Evolutionary conservation across 2,888 invertebrate genomes (phyloP), one percentile per base, ranked within the genome.

Genomic region (Leucozona laternaria): DNA sequence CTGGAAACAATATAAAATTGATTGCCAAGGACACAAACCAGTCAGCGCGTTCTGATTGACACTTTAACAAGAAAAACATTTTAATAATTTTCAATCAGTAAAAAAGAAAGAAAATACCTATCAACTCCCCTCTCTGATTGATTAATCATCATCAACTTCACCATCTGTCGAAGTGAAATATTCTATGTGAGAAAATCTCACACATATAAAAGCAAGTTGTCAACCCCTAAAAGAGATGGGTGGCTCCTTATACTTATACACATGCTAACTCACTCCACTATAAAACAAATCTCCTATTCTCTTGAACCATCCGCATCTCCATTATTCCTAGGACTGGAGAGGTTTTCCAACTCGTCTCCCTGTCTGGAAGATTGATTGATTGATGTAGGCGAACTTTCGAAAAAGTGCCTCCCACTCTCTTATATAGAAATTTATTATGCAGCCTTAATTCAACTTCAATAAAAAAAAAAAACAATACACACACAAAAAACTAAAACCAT

Each of bases 11-110:
- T 68, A 78, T 78, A 31, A 72, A 78, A 72, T 78, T 73, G 58
- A 78, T 78, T 68, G 60, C 53, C 78, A 57, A 78, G 72, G 82
- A 66, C 78, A 68, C 13, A 37, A 57, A 55, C 48, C 45, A 64
- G 13, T 37, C 64, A 58, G 37, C 60, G 57, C 53, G 28, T 58
- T 58, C 43, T 22, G 53, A 6, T 40, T 70, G 62, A 64, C 62
- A 81, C 70, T 55, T 76, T 48, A 70, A 70, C 60, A 68, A 60
- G 70, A 50, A 70, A 77, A 70, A 70, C 79, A 79, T 73, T 79
- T 79, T 79, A 80, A 80, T 80, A 68, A 79, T 73, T 64, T 83
- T 83, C 73, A 79, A 79, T 83, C 79, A 79, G 66, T 31, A 15
- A 22, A 8, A n/a, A 17, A n/a, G 25, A 22, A 62, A 62, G 43